Evolutionary conservation across 2,797 vertebrate species (phyloP).

Genomic region (Hapalemur alaotrensis): DNA sequence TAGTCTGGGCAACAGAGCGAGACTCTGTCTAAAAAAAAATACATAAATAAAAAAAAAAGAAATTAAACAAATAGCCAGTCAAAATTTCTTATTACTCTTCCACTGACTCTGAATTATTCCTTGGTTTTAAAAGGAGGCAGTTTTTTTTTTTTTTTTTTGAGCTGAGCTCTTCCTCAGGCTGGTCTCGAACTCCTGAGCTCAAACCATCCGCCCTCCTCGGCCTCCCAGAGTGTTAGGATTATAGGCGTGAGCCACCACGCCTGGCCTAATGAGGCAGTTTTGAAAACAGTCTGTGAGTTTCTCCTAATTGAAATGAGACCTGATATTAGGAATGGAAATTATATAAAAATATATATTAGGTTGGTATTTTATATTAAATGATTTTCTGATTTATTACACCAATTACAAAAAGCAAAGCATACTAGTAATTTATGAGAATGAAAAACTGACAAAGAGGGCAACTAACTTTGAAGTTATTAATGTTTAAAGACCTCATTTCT

Average conservation of each 20-base stretch:
- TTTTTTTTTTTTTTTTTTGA: neutral
- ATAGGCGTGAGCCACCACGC: too few relatives aligned
- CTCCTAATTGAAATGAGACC: slow-evolving; percentile 40
- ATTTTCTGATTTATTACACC: slow-evolving; percentile 43
- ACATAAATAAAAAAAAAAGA: too few relatives aligned
- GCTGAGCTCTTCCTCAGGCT: too few relatives aligned
- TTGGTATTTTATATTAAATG: slow-evolving; percentile 25
- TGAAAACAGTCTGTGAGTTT: slow-evolving; percentile 30
- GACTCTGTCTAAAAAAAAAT: too few relatives aligned
- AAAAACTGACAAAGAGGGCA: neutral
- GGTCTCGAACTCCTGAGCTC: too few relatives aligned
- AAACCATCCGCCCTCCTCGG: too few relatives aligned
- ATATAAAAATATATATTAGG: slow-evolving; percentile 48
- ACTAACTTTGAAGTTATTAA: slow-evolving; percentile 23
- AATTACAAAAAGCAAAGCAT: slow-evolving; percentile 46
- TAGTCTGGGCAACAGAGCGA: too few relatives aligned
- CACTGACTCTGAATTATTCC: neutral
- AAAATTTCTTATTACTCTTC: neutral
- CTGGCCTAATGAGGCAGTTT: neutral
- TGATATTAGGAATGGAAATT: slow-evolving; percentile 14
- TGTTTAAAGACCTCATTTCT: slow-evolving; percentile 15
- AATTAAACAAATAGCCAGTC: neutral
- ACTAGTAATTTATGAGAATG: slow-evolving; percentile 22
- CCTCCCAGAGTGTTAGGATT: too few relatives aligned
- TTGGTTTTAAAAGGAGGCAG: slow-evolving; percentile 20